Base-by-base conservation (phyloP, 2,113 vertebrate species). In the Mystacornis crossleyi region DNA sequence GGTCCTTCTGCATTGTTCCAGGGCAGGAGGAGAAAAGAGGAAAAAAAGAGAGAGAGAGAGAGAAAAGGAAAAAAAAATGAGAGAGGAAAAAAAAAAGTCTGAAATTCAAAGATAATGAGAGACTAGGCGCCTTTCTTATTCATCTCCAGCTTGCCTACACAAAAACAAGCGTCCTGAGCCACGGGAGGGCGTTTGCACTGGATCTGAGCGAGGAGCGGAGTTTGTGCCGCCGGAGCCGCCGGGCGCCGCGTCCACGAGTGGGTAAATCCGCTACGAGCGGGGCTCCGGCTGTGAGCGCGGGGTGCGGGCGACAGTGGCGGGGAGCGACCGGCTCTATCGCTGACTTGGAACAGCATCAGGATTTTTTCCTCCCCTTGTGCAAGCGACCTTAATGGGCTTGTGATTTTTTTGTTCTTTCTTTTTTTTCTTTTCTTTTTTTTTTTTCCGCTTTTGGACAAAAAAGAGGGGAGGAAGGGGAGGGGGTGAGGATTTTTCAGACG, bases 171-270 rank as follows among this genome's bases (percentile, higher is more conserved):
- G 97, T 97, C 97, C 95, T 91, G 95, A 96, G 95, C 96, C 94
- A 88, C 96, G 97, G 97, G 98, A 98, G 98, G 98, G 98, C 98
- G 98, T 98, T 98, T 97, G 98, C 98, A 94, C 95, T 97, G 98
- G 98, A 98, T 98, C 91, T 95, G 96, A 97, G 97, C 93, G 97
- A 94, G 95, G 70, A 90, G 97, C 97, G 97, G 97, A 97, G 97
- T 96, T 93, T 97, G 97, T 94, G 97, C 96, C 97, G 97, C 97
- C 97, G 97, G 91, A 96, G 98, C 96, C 97, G 93, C 97, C 97
- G 98, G 94, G 96, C 97, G 96, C 96, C 70, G 93, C 91, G 94
- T 91, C 91, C 98, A 91, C 95, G 98, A 98, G 98, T 94, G 97
- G 97, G 98, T 97, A 97, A 95, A 96, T 93, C 96, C 94, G 93